Base-by-base conservation (phyloP, 2,888 invertebrate genomes). In the Chrysolina americana region DNA sequence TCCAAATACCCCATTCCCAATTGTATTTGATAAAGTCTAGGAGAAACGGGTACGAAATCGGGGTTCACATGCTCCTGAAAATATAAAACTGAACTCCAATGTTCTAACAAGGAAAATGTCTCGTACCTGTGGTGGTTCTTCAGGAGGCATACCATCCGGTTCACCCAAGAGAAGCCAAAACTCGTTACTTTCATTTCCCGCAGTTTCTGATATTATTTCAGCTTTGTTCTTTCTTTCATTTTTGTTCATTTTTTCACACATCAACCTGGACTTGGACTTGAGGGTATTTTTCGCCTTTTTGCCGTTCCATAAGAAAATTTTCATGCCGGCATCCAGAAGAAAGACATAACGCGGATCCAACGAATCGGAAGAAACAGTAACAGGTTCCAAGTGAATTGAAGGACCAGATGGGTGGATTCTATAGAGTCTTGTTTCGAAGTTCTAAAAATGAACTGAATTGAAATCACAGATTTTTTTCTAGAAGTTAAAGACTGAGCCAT, bases 1-100 rank as follows among this genome's bases (percentile, higher is more conserved):
- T 99, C 99, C 82, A 99, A 89, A 88, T 98, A 99, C 0, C 99
- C 99, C 96, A 98, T 98, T 64, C 99, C 99, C 15, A 99, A 91
- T 84, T 97, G 96, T 70, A 99, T 97, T 89, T 97, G 95, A 89
- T 98, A 99, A 70, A 99, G 89, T 6, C 96, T 92, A 0, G 98
- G 94, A 15, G 90, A 86, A 0, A 91, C 88, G 80, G 94, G 93
- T 11, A 89, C 83, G 86, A 93, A 94, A 70, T 93, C 89, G 0
- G 90, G 90, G 62, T 92, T 89, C 0, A 96, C 94, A 85, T 95
- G 94, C 87, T 95, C 94, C 93, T 83, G 28, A 70, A 78, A 73
- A 65, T 71, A 75, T 63, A 21, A 2, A 23, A 50, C 11, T 21
- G 48, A 56, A 0, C 17, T 5, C 1, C 41, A 70, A 65, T 74